Evolutionary conservation across 2,888 invertebrate genomes (phyloP), one percentile per base, ranked within the genome.

Genomic region (Drosophila acutilabella): DNA sequence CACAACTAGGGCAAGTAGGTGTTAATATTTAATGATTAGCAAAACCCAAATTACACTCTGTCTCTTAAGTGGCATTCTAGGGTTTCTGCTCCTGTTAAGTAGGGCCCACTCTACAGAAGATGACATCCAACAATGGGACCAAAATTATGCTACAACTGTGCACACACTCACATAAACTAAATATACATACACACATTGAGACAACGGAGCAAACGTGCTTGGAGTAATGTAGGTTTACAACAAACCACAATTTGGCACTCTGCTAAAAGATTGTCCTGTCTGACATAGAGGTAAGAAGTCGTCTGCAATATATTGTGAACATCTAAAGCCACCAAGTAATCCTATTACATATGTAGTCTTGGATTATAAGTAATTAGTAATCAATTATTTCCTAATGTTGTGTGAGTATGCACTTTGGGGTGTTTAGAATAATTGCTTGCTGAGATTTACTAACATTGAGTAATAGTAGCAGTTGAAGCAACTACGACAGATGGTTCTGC

Each of bases 1-100:
- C 60, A 50, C 68, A 60, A 64, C 74, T 66, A 54, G 62, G 64
- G 80, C 74, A 74, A 78, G 70, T 68, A 71, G 75, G 72, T 81
- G 80, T 71, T 82, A 80, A 82, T 82, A 73, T 85, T 85, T 80
- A 80, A 82, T 76, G 75, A 73, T 76, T 72, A 33, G 64, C 69
- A 65, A 73, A 75, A 68, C 59, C 66, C 64, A 66, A 74, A 61
- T 77, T 51, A 56, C 48, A 30, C 51, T 11, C 58, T 47, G 48
- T 58, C 45, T 44, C 40, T 40, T 38, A 50, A 48, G 60, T 72
- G 59, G n/a, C 48, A 44, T 26, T 18, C 7, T 40, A 47, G 42
- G 56, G 52, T 14, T 52, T 60, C 33, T 33, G 41, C 47, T 54
- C 45, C 61, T 45, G 65, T 20, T 13, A 77, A 79, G 74, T 81